phyloP scores from a whole-genome alignment of 2,797 vertebrate species.

The Hypotaenidia okinawae region DNA sequence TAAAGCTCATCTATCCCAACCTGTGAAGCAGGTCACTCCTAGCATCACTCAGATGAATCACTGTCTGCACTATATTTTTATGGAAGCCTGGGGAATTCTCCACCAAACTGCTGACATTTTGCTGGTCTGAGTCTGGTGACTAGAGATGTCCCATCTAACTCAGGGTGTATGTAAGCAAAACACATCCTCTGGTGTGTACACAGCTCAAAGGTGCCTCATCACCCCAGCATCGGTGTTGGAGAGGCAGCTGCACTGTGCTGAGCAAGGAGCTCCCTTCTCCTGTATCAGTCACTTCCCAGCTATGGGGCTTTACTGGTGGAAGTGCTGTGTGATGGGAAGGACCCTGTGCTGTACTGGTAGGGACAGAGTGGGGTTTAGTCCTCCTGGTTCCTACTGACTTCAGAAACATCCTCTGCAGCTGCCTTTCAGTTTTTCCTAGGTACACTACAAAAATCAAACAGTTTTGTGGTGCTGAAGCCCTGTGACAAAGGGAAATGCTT shows the following conservation, averaged over 20 bases:
- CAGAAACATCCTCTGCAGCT: neutral
- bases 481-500: neutral
- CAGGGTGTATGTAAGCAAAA: fast-evolving
- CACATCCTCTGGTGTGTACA: fast-evolving
- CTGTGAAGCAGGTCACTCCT: neutral
- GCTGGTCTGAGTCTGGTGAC: neutral
- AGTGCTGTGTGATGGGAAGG: neutral
- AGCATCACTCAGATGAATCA: neutral
- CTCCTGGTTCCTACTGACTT: neutral
- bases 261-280: neutral
- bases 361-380: neutral
- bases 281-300: fast-evolving
- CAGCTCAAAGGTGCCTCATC: neutral
- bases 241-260: neutral
- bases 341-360: neutral
- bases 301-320: neutral
- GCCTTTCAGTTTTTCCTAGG: neutral
- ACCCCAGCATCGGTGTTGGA: fast-evolving
- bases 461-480: neutral
- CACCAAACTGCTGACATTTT: fast-evolving
- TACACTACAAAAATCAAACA: neutral
- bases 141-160: neutral
- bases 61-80: neutral
- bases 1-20: neutral
- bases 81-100: neutral